Base-by-base conservation (phyloP, 2,888 invertebrate species). In the Synergus itoensis region DNA sequence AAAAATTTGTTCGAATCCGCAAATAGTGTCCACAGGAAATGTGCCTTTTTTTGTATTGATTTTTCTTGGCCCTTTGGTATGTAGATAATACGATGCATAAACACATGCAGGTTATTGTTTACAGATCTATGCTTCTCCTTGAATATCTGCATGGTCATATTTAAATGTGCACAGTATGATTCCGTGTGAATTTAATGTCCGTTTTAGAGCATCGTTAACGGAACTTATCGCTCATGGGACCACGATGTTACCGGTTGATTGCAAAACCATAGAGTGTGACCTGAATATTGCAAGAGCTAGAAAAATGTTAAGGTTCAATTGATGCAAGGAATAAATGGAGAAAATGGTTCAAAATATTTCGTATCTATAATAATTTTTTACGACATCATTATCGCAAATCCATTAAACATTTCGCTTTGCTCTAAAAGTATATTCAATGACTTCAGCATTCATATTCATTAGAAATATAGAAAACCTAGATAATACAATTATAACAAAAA, bases 171-270 rank as follows among this genome's bases (percentile, higher is more conserved):
- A 36, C 21, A 77, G 73, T 81, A 79, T 81, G 77, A 82, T 82
- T 84, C 63, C 78, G 62, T 75, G 79, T 75, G 81, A 81, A 84
- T 83, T 86, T 85, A 83, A 85, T 82, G 82, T 67, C 65, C 80
- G 80, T 83, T 84, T 85, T 84, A 84, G 80, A 77, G 75, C 77
- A 84, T 83, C 84, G 82, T 86, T 85, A 85, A 84, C 77, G 75
- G 65, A 67, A 76, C 76, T 79, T 73, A 73, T 73, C 36, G 73
- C 53, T 73, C n/a, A 73, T 28, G 18, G 36, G 53, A 48, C 28
- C n/a, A 18, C 36, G 73, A 53, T 57, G 73, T 36, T 73, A 73
- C 53, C 73, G 36, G n/a, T 57, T 53, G 36, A 73, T 73, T 12
- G 53, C 73, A 73, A 73, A 73, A 57, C 40, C 73, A 57, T 57